Base-by-base conservation (phyloP, 2,797 vertebrate species). In the Typhlichthys eigenmanni region DNA sequence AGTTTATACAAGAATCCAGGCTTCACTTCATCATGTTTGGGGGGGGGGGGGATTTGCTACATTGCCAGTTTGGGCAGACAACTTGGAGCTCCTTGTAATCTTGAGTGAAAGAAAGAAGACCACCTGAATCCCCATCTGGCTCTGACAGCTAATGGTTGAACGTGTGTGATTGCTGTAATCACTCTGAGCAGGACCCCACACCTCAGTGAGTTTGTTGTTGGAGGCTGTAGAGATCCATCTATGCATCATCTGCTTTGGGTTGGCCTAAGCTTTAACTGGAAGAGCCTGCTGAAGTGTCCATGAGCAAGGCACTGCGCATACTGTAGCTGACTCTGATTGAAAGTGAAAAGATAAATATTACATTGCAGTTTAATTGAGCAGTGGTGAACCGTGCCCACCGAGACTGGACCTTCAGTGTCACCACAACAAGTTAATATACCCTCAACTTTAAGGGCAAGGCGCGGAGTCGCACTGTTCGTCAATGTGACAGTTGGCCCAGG, bases 111-210 rank as follows among this genome's bases (percentile, higher is more conserved):
- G 86, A 85, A 62, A 76, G 87, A 24, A 1, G 69, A 65, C 69
- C 48, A 75, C 70, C 59, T 62, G 64, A 65, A 81, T 86, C 79
- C 76, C 84, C 89, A 91, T 91, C 84, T 87, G 87, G 88, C 80
- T 87, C 67, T 69, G 85, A 85, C 84, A 81, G 82, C 75, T 85
- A 87, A 89, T 85, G 91, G 89, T 89, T 91, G 85, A 89, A 87
- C 79, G 88, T 89, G 55, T 79, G 81, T 90, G 89, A 91, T 91
- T 91, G 84, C 78, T 83, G 85, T 88, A 85, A 90, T 89, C 84
- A 85, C 76, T 89, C 86, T 85, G 47, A 34, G 76, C 67, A 68
- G 70, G 74, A 72, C 58, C 19, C 59, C 63, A 29, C 64, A 50
- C 60, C 61, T 59, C 66, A 2, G 14, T 67, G 64, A 45, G 58